A percentile compares a stretch with the other conserved stretches of the same genome.
phyloP scores from a whole-genome alignment of 1,140 invertebrate species.

The Lamellibrachia luymesi region DNA sequence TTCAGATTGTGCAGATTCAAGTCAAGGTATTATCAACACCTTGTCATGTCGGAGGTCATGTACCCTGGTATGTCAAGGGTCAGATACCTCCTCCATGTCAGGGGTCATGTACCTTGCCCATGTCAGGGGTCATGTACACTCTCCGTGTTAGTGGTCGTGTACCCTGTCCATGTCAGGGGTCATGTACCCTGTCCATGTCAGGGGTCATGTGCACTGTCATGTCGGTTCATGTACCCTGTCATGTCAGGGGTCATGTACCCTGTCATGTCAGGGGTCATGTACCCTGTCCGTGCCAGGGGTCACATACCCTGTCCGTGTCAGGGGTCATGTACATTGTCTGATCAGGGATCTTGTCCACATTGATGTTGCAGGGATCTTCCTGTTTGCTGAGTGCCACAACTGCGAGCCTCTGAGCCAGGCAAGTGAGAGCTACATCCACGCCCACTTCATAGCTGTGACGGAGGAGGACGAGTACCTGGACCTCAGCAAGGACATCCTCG shows the following conservation, averaged over 20 bases:
- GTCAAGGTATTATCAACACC: no score
- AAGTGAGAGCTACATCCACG: conserved; percentile 39
- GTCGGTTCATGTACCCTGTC: no score
- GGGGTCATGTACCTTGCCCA: no score
- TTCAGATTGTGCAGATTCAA: no score
- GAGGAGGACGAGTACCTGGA: conserved; percentile 38
- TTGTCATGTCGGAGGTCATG: no score
- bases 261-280: no score
- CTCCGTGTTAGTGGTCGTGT: background rate
- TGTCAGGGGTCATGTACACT: no score
- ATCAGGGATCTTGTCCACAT: background rate
- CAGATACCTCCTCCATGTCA: no score
- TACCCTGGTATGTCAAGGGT: no score
- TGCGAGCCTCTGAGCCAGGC: conserved; percentile 34
- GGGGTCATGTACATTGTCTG: background rate
- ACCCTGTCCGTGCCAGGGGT: background rate
- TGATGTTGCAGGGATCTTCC: conserved; percentile 41
- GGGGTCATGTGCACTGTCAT: no score
- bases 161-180: no score
- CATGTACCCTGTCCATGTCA: background rate
- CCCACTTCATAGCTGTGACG: conserved; percentile 37
- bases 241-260: no score
- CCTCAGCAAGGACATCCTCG: conserved; percentile 33
- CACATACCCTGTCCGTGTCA: background rate
- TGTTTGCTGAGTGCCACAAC: conserved; percentile 38